phyloP scores from a whole-genome alignment of 1,140 invertebrate species.

The Calycopis cecrops region DNA sequence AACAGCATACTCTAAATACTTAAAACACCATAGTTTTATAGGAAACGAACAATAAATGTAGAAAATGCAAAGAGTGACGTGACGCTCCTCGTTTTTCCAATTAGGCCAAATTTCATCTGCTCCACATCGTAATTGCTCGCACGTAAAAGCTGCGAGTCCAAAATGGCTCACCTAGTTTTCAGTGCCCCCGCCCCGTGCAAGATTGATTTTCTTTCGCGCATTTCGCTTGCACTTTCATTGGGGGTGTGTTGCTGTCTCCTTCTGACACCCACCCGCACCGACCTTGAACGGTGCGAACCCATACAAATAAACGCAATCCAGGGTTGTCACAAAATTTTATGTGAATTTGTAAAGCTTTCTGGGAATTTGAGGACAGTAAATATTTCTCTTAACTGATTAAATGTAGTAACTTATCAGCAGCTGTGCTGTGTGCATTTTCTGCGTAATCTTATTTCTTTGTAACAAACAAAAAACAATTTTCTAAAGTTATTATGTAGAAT shows the following conservation, averaged over 20 bases:
- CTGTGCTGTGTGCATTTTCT: too few relatives aligned
- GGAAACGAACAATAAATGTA: too few relatives aligned
- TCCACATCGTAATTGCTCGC: constrained; percentile 17
- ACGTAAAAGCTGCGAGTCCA: constrained; percentile 22
- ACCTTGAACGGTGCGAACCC: constrained; percentile 59
- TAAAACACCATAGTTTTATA: too few relatives aligned
- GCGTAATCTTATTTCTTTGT: too few relatives aligned
- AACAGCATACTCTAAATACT: too few relatives aligned
- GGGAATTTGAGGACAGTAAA: too few relatives aligned
- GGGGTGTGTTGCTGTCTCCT: constrained; percentile 46
- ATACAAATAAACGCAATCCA: constrained; percentile 37
- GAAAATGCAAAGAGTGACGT: too few relatives aligned
- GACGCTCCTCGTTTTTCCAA: constrained; percentile 8
- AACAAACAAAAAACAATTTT: too few relatives aligned
- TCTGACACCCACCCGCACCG: constrained; percentile 42
- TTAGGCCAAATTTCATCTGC: constrained; percentile 10
- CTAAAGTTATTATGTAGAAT: too few relatives aligned
- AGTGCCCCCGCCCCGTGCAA: constrained; percentile 53
- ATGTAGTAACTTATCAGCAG: too few relatives aligned
- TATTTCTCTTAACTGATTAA: too few relatives aligned
- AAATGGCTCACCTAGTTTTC: constrained; percentile 66
- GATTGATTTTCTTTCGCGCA: constrained; percentile 69
- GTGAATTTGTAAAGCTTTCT: not conserved
- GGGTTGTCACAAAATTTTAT: constrained; percentile 25
- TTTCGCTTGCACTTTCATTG: constrained; percentile 64